phyloP scores from a whole-genome alignment of 2,888 invertebrate species.

The Venusia cambrica region DNA sequence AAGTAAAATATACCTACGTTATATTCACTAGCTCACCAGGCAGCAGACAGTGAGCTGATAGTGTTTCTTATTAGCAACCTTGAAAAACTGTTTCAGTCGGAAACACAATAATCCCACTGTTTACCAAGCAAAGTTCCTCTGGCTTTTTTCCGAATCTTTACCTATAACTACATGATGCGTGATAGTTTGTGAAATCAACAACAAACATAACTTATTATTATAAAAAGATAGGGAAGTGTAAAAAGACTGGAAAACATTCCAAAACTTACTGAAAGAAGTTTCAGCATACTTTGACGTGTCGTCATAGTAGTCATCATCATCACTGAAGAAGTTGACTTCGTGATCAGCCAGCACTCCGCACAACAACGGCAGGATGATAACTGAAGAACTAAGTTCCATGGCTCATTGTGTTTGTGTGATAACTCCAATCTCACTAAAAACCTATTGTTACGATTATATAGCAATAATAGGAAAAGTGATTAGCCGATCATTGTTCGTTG shows the following conservation, averaged over 20 bases:
- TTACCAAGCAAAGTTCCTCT: no score
- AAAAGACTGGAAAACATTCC: no score
- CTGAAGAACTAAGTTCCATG: slow-evolving; percentile 5
- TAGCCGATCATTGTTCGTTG: slow-evolving; percentile 11
- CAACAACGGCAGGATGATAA: slow-evolving; percentile 2
- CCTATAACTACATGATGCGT: no score
- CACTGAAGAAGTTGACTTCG: slow-evolving; percentile 3
- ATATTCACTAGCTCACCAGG: slow-evolving; percentile 18
- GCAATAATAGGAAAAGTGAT: slow-evolving; percentile 1
- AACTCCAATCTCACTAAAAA: slow-evolving; percentile 1
- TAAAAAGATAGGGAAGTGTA: no score
- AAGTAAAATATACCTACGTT: no score
- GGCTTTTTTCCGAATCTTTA: no score
- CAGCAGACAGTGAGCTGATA: slow-evolving; percentile 32
- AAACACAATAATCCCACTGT: slow-evolving; percentile 20
- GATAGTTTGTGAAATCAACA: no score
- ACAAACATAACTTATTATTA: no score
- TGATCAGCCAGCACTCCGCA: slow-evolving; percentile 2
- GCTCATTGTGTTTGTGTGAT: slow-evolving; percentile 1
- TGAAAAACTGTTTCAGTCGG: slow-evolving; percentile 28
- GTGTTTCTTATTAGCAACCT: slow-evolving; percentile 38
- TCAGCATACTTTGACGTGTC: slow-evolving; percentile 1
- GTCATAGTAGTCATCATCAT: slow-evolving; percentile 2
- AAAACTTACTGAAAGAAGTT: slow-evolving; percentile 6
- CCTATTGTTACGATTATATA: neutral